Conservation (phyloP, 2,113 vertebrate species). For the Hucho hucho region DNA sequence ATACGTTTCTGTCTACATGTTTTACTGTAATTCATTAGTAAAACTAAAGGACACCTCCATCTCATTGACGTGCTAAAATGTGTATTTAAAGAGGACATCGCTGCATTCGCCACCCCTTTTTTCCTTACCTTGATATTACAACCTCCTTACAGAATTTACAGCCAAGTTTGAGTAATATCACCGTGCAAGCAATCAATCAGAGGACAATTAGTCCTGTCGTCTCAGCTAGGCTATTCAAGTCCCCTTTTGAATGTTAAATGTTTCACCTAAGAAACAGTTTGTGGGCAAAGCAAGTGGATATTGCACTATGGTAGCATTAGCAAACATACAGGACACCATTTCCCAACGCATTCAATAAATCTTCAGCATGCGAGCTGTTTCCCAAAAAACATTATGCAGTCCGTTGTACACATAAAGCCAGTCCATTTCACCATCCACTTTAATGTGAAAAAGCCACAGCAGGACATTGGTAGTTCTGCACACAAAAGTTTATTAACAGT, state of each 20-base stretch:
- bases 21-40: too few relatives aligned
- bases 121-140: neutral
- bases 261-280: neutral
- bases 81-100: neutral
- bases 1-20: too few relatives aligned
- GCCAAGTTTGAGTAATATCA: constrained; percentile 7
- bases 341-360: neutral
- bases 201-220: constrained; percentile 3
- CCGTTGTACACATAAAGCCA: neutral
- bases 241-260: neutral
- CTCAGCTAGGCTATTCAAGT: neutral
- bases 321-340: neutral
- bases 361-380: neutral
- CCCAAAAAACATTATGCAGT: too few relatives aligned
- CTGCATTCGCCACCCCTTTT: neutral
- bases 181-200: constrained; percentile 11
- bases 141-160: neutral
- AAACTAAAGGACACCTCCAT: too few relatives aligned
- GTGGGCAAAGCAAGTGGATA: neutral
- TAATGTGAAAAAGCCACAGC: too few relatives aligned
- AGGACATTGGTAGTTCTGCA: too few relatives aligned
- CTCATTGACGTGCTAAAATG: neutral
- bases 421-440: too few relatives aligned
- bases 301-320: too few relatives aligned
- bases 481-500: too few relatives aligned